Evolutionary conservation across 2,797 vertebrate species (phyloP), one percentile per base, ranked within the genome.

Genomic region (Toxotes lorentzi): DNA sequence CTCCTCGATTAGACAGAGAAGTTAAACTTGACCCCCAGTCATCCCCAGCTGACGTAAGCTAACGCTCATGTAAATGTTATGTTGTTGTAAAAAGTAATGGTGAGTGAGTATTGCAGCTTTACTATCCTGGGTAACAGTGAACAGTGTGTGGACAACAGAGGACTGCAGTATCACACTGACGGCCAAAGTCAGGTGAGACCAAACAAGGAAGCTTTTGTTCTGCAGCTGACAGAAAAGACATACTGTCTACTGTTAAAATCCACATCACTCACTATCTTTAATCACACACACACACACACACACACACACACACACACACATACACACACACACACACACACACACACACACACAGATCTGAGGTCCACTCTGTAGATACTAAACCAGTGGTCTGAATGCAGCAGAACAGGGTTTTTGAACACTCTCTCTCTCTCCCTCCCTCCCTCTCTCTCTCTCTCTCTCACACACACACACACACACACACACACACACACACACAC

Each of bases 261-360:
- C 76, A 61, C 88, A 88, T 91, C 92, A 89, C 84, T 92, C 91
- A 90, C 76, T 72, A 86, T 84, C 85, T 90, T 86, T 91, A 92
- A 89, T 79, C 70, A 30, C 27, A 30, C 27, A 30, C 73, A 14
- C 68, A 45, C 77, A n/a, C 45, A 32, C 69, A 61, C 66, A 48
- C 54, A 51, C 32, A 38, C 70, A 70, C 58, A 62, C 53, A 48
- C 67, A 66, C 76, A 58, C 64, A 57, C 58, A 62, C 60, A 48
- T n/a, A 30, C 27, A 30, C 27, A 30, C 73, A 14, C 68, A 45
- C 77, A n/a, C 74, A 56, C 54, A 69, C 23, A 50, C 59, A 60
- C 30, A 34, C 35, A 62, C 45, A 32, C 69, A 61, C 66, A 48
- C 54, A 51, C 32, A 38, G 8, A 70, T 17, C 34, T 56, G 51